Evolutionary conservation across 2,888 invertebrate species (phyloP), one percentile per base, ranked within the genome.

Genomic region (Tetragonisca angustula): DNA sequence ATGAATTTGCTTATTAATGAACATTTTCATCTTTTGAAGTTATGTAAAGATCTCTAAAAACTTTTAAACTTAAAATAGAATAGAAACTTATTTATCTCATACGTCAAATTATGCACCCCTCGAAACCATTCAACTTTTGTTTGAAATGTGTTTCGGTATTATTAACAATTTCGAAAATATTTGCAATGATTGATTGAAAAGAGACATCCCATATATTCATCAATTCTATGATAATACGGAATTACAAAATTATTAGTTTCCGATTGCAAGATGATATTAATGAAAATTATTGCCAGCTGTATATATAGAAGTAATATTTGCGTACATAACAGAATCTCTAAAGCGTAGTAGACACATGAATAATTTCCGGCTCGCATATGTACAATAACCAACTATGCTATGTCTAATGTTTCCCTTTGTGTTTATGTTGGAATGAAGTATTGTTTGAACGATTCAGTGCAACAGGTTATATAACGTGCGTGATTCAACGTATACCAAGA

Each of bases 401-500:
- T 56, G 72, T 27, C 62, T 62, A 27, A 64, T 67, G 68, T 72
- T 27, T 70, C 62, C 70, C 64, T 73, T 56, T 68, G 70, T 77
- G 50, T 59, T 69, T 68, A 62, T 62, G 67, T 59, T 19, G 27
- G 59, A 64, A n/a, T 19, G 32, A 21, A 75, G 52, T 62, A 52
- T 79, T 79, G 69, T 72, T 73, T 61, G 77, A 52, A 62, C 49
- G 72, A 78, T 77, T 32, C 81, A 49, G 54, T 64, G 79, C 73
- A 81, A 76, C 50, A 74, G 70, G 64, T 87, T 87, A 74, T 75
- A 77, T 68, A 87, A 87, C 65, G 50, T 11, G 24, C n/a, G 27
- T 69, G 81, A 81, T 76, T 83, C 86, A 81, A 83, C 81, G 15
- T 70, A 52, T 68, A 78, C 68, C 32, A 49, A 83, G 81, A 79